These are phyloP conservation scores for Pyrrhia umbra DNA, from an alignment of 2,888 invertebrate species.

Conservation along the genomic window DNA sequence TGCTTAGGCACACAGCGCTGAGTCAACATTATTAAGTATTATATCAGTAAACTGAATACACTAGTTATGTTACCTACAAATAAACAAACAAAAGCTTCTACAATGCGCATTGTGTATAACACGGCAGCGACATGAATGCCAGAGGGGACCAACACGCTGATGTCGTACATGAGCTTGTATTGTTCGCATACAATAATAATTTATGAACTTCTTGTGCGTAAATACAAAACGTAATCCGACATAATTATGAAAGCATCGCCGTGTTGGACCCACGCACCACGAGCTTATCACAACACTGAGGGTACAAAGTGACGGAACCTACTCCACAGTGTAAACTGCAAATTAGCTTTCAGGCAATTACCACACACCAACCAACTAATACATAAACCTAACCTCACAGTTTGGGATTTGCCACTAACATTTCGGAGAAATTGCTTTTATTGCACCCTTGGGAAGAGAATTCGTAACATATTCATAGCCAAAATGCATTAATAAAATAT, in stretches of 20 bases:
- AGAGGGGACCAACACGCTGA: background rate
- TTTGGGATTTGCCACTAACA: background rate
- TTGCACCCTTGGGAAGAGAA: background rate
- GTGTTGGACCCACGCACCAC: background rate
- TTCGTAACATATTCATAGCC: slow-evolving; percentile 1
- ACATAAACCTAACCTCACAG: background rate
- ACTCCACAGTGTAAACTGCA: background rate
- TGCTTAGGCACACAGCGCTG: background rate
- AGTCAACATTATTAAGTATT: background rate
- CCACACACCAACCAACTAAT: background rate
- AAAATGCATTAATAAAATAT: slow-evolving; percentile 18
- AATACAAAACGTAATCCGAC: background rate
- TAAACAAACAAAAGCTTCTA: background rate
- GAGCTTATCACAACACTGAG: background rate
- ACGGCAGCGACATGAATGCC: background rate
- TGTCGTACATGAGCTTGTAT: background rate
- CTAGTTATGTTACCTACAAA: background rate
- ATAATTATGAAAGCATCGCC: background rate
- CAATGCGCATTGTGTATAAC: background rate
- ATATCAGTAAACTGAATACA: no score
- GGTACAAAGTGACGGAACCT: background rate
- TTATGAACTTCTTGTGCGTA: background rate
- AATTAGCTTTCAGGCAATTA: background rate
- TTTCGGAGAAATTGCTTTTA: background rate
- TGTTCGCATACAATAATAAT: background rate